These are phyloP conservation scores for Mythimna impura DNA, from an alignment of 2,888 invertebrate species.

Conservation along the genomic window DNA sequence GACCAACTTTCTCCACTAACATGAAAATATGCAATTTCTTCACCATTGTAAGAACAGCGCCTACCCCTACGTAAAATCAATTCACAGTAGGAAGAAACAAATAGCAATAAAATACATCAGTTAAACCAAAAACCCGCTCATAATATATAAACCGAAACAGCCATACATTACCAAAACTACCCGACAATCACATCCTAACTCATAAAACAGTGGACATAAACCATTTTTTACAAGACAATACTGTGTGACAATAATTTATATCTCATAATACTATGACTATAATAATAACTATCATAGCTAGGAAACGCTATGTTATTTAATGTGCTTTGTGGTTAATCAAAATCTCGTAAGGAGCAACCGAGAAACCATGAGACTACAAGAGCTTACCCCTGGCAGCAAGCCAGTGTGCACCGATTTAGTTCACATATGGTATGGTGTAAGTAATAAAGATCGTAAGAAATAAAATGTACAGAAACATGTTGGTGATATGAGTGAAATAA, in stretches of 20 bases:
- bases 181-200: conserved; percentile 4
- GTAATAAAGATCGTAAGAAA: conserved; percentile 40
- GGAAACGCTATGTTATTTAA: conserved; percentile 57
- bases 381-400: conserved; percentile 49
- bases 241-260: conserved; percentile 36
- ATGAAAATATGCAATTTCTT: no score
- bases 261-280: conserved; percentile 31
- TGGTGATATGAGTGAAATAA: conserved; percentile 36
- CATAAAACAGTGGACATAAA: conserved; percentile 24
- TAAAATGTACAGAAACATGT: conserved; percentile 39
- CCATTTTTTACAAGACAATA: conserved; percentile 45
- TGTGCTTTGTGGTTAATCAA: conserved; percentile 59
- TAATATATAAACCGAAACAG: neutral
- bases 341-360: conserved; percentile 46
- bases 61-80: neutral
- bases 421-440: conserved; percentile 36
- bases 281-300: conserved; percentile 51
- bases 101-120: neutral
- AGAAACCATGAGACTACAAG: conserved; percentile 25
- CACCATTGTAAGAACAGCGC: no score
- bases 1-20: no score
- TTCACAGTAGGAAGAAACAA: neutral
- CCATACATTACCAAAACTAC: conserved; percentile 20
- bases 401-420: conserved; percentile 55
- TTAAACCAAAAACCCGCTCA: neutral